These are phyloP conservation scores for Hephaestus fuliginosus DNA, from an alignment of 2,797 vertebrate genomes.

Conservation along the genomic window DNA sequence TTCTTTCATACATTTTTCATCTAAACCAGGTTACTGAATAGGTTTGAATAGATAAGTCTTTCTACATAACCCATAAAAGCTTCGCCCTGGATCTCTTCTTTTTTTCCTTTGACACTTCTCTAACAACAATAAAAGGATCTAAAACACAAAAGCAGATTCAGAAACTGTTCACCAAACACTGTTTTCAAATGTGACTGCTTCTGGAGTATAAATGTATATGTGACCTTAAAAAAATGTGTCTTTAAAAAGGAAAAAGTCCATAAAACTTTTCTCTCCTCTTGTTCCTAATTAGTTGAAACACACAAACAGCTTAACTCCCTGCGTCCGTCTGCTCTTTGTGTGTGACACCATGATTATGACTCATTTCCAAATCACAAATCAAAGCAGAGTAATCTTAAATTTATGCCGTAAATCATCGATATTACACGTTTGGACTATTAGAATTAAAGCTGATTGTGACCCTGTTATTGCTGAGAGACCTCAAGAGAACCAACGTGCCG, in stretches of 20 bases:
- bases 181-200: not conserved
- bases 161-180: not conserved
- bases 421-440: not conserved
- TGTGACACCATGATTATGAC: not conserved
- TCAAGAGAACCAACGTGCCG: not conserved
- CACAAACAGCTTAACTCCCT: not conserved
- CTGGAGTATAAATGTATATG: not conserved
- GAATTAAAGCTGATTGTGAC: not conserved
- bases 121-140: not conserved
- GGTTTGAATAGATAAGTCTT: not conserved
- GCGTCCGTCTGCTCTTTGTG: not conserved
- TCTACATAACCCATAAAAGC: not conserved
- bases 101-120: not conserved
- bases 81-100: not conserved
- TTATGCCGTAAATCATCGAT: not conserved
- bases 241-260: not conserved
- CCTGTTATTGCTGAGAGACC: not conserved
- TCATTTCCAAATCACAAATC: not conserved
- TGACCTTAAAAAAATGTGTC: not conserved
- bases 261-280: not conserved
- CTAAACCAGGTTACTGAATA: not conserved
- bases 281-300: not conserved
- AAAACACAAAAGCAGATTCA: not conserved
- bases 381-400: not conserved
- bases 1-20: not conserved